Percentiles rank a stretch among this genome's conserved stretches.
Conservation (phyloP, 1,140 invertebrate genomes). For the Ips nitidus region DNA sequence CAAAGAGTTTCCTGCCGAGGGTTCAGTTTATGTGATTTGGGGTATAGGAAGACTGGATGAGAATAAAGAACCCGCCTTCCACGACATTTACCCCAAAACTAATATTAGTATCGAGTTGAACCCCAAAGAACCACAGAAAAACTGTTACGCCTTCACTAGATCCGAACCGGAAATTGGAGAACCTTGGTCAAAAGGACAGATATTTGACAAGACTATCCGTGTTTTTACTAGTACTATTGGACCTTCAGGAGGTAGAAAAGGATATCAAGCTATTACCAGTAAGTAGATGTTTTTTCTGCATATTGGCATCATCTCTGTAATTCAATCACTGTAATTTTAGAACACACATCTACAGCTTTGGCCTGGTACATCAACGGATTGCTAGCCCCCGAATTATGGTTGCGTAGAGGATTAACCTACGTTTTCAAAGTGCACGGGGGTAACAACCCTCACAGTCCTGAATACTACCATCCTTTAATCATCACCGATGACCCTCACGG, state of each 20-base stretch:
- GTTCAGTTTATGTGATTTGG: slow-evolving; percentile 75
- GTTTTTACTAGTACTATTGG: slow-evolving; percentile 77
- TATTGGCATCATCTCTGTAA: neutral
- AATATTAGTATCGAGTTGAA: slow-evolving; percentile 69
- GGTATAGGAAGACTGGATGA: slow-evolving; percentile 79
- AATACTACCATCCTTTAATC: slow-evolving; percentile 89
- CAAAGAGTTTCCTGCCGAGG: slow-evolving; percentile 69
- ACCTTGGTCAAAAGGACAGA: slow-evolving; percentile 74
- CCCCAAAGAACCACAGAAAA: slow-evolving; percentile 62
- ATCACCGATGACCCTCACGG: slow-evolving; percentile 85
- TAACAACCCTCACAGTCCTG: slow-evolving; percentile 85
- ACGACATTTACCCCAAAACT: slow-evolving; percentile 75
- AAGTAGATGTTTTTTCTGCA: neutral
- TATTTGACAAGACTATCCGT: slow-evolving; percentile 76
- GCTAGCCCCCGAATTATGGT: slow-evolving; percentile 82
- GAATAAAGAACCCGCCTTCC: slow-evolving; percentile 80
- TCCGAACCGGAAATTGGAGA: slow-evolving; percentile 53
- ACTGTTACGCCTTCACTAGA: slow-evolving; percentile 71
- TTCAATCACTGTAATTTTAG: slow-evolving; percentile 42
- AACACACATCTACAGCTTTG: slow-evolving; percentile 60
- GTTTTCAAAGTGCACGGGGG: slow-evolving; percentile 81
- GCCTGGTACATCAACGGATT: slow-evolving; percentile 88
- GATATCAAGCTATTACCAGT: slow-evolving; percentile 78
- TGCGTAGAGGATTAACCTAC: slow-evolving; percentile 83
- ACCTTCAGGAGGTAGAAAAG: slow-evolving; percentile 74